Base-by-base conservation (phyloP, 2,113 vertebrate genomes). In the rat (Rattus norvegicus) region DNA sequence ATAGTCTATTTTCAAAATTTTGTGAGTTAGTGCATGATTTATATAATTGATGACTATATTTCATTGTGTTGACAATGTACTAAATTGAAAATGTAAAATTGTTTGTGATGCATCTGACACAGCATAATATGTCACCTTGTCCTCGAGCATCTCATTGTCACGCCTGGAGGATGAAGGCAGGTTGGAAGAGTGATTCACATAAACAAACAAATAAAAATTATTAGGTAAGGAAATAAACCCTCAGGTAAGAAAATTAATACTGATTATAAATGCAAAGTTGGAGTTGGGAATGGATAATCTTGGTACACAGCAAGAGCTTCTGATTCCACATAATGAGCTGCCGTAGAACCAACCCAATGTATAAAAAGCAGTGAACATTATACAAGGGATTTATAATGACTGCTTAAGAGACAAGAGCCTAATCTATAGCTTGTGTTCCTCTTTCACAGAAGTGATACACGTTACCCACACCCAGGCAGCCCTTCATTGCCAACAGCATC, bases 21-120 rank as follows among this genome's bases (percentile, higher is more conserved):
- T 67, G 17, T 28, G 56, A 79, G 54, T 72, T 77, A 70, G 36
- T 76, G 14, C 1, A 30, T 87, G 81, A 72, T 83, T 95, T 88
- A 59, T n/a, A 39, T 59, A 83, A 95, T 54, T n/a, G 36, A 67
- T 92, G n/a, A 56, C 43, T 95, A 10, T 30, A 69, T 43, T 54
- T 56, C n/a, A 59, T 63, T 69, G 20, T 49, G 5, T 92, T 91
- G 86, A 65, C 61, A 88, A 56, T 30, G 33, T 33, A 91, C 4
- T 69, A 94, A 84, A 88, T 70, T 88, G 76, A 96, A 92, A 91
- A 52, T 85, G 4, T 54, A 80, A 85, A 92, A 73, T 61, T 65
- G 22, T 63, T 84, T 90, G 90, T 19, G 69, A 17, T 88, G 22
- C 39, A 13, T 20, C 39, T 90, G 69, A 95, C 47, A 39, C 39